phyloP scores from a whole-genome alignment of 1,140 invertebrate genomes.

The Drosophila watanabei region DNA sequence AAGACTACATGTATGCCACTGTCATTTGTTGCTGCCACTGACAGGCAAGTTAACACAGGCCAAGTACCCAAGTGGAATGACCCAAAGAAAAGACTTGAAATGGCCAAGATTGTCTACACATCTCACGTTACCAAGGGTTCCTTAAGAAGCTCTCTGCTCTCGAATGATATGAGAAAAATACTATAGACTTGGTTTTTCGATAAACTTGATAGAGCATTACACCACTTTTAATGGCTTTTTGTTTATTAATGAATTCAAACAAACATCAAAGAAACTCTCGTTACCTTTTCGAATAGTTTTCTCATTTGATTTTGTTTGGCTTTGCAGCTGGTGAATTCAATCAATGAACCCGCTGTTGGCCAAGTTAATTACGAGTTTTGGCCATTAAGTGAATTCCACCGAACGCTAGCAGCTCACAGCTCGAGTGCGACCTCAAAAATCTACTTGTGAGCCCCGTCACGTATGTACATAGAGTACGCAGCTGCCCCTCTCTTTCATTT shows the following conservation, averaged over 20 bases:
- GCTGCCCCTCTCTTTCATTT: constrained; percentile 5
- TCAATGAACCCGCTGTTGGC: constrained; percentile 28
- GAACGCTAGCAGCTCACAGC: constrained; percentile 9
- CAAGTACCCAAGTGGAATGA: constrained; percentile 34
- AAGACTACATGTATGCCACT: constrained; percentile 28
- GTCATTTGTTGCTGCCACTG: constrained; percentile 46
- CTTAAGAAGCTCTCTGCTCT: constrained; percentile 1
- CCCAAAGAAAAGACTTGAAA: constrained; percentile 39
- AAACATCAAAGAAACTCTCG: constrained; percentile 10
- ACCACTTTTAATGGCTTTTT: constrained; percentile 9
- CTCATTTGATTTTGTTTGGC: constrained; percentile 32
- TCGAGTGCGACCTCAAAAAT: constrained; percentile 44
- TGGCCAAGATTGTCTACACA: constrained; percentile 15
- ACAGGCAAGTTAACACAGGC: constrained; percentile 14
- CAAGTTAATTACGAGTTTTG: constrained; percentile 46
- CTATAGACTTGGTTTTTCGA: constrained; percentile 2
- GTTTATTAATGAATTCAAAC: constrained; percentile 21
- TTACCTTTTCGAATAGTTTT: constrained; percentile 12
- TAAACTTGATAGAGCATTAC: constrained; percentile 6
- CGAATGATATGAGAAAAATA: constrained; percentile 4
- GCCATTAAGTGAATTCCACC: constrained; percentile 33
- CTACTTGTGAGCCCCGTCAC: constrained; percentile 37
- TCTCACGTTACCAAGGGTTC: constrained; percentile 15
- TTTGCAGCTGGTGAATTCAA: constrained; percentile 37
- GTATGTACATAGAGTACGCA: constrained; percentile 42